Base-by-base conservation (phyloP, 2,797 vertebrate genomes). In the Falco peregrinus region DNA sequence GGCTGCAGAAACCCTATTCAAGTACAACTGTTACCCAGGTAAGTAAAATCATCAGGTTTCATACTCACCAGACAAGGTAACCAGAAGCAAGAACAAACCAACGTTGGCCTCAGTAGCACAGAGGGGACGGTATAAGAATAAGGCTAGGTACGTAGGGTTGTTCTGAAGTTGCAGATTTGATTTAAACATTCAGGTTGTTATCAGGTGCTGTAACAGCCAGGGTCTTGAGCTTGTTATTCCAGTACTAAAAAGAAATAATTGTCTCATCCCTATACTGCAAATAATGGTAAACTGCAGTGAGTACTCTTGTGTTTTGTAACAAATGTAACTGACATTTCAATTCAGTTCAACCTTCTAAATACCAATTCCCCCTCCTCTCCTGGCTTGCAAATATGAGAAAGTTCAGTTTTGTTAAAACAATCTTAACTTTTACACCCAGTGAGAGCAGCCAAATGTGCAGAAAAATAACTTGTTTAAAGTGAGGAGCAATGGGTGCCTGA, bases 401-500 rank as follows among this genome's bases (percentile, higher is more conserved):
- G 16, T 57, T 74, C 29, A 31, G 5, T 1, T 31, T 54, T 43
- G 13, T 54, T 54, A 67, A 79, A 80, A 16, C 9, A 73, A 57
- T 13, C 53, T 47, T 65, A 76, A 83, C 12, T 73, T 78, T 73
- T 35, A 54, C 2, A 0, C 12, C n/a, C 33, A 69, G 9, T 15
- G 14, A 61, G 2, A 47, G 47, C 28, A 80, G 21, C 7, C 79
- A 75, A 56, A 71, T 8, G 3, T 60, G 35, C 9, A 77, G 48
- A 68, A 91, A 91, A 91, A 21, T 2, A 5, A 64, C 17, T 56
- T 37, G 6, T 41, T 69, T 59, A 61, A 33, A 61, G 16, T 17
- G 16, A 57, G 21, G 6, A 78, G 12, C 1, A 63, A 57, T 3
- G 8, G 0, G 13, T 8, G 19, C 77, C 76, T 5, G 2, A 83